Percentiles rank a stretch among this genome's conserved stretches.
Evolutionary conservation across 2,113 vertebrate genomes (phyloP).

Genomic region (Delphinapterus leucas): DNA sequence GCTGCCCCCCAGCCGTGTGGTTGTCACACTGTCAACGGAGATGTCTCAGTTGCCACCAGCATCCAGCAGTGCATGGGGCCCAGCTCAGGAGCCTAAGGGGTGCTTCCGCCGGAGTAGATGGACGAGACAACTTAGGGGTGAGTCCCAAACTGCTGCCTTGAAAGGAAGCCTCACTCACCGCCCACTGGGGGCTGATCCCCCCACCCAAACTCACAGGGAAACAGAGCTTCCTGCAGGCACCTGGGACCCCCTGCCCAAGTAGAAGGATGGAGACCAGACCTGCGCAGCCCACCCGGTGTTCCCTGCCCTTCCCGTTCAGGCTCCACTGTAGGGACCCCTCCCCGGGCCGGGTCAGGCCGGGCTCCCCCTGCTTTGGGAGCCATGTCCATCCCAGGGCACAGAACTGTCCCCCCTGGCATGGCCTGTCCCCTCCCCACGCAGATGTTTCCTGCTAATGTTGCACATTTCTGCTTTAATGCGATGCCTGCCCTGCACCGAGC

Average conservation of each 20-base stretch:
- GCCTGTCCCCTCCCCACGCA: neutral
- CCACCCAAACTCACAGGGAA: neutral
- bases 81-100: neutral
- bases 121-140: neutral
- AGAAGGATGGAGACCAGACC: neutral
- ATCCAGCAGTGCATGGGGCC: neutral
- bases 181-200: no score
- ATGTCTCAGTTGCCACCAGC: fast-evolving
- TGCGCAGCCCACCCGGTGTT: fast-evolving
- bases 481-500: neutral
- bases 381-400: fast-evolving
- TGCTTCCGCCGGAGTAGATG: neutral
- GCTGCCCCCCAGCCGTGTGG: neutral
- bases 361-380: neutral
- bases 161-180: neutral
- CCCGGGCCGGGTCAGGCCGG: fast-evolving
- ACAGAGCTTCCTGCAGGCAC: neutral
- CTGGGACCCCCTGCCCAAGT: neutral
- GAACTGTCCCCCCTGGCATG: neutral
- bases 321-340: neutral
- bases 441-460: conserved; percentile 7
- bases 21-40: neutral
- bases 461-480: neutral
- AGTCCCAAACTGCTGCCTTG: neutral
- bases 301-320: neutral